A percentile compares a stretch with the other conserved stretches of the same genome.
Conservation (phyloP, 1,140 invertebrate species). For the Palaemon carinicauda region DNA sequence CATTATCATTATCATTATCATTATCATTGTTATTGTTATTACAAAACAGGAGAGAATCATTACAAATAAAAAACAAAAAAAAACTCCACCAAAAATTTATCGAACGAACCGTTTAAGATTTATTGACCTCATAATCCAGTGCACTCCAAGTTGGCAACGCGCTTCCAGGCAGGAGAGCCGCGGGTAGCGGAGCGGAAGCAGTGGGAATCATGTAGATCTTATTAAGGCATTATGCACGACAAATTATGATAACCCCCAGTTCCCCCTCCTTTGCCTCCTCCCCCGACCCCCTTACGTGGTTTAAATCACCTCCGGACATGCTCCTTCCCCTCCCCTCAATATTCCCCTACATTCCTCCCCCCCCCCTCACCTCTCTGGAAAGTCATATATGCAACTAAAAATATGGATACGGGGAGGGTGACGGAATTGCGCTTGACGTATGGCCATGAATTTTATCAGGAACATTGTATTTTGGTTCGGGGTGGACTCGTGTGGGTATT, state of each 20-base stretch:
- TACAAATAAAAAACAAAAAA: too few relatives aligned
- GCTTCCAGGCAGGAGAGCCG: background rate
- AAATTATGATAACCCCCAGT: constrained; percentile 22
- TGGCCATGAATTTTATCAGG: too few relatives aligned
- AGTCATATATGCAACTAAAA: background rate
- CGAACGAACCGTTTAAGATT: too few relatives aligned
- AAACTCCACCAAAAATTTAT: too few relatives aligned
- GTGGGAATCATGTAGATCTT: constrained; percentile 37
- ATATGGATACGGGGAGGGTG: too few relatives aligned
- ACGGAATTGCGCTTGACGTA: too few relatives aligned
- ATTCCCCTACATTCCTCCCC: background rate
- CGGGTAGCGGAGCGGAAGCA: background rate
- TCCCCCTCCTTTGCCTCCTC: background rate
- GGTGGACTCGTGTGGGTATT: too few relatives aligned
- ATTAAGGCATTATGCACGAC: constrained; percentile 39
- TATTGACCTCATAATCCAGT: too few relatives aligned
- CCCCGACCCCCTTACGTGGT: background rate
- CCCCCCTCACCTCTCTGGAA: background rate
- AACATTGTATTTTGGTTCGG: too few relatives aligned
- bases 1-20: too few relatives aligned
- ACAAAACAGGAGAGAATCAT: too few relatives aligned
- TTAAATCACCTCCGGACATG: background rate
- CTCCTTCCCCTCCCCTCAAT: background rate
- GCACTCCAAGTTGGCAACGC: background rate
- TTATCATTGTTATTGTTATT: too few relatives aligned